These are phyloP conservation scores for Lasioglossum oenotherae DNA, from an alignment of 2,888 invertebrate genomes.

Conservation along the genomic window DNA sequence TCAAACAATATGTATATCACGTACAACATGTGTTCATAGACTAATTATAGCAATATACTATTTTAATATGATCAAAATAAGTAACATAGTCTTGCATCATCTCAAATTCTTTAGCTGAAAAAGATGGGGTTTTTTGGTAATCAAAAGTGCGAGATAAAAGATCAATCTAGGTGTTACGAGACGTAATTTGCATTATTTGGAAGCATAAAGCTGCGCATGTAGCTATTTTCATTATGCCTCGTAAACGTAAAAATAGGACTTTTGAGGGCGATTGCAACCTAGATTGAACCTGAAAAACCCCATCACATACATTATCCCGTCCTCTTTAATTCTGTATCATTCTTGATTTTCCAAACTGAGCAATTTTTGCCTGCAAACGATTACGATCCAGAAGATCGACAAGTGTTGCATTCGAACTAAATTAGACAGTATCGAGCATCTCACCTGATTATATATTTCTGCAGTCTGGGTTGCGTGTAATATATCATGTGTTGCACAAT, in stretches of 20 bases:
- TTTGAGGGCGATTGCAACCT: too few species aligned
- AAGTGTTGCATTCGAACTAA: not conserved
- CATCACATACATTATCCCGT: too few species aligned
- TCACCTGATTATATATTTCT: constrained; percentile 96
- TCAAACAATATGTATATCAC: not conserved
- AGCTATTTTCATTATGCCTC: too few species aligned
- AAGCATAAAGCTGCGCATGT: too few species aligned
- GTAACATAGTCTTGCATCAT: not conserved
- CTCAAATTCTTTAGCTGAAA: not conserved
- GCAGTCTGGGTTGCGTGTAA: constrained; percentile 95
- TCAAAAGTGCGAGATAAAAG: too few species aligned
- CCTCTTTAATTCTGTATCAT: not conserved
- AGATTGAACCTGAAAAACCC: too few species aligned
- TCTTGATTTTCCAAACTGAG: not conserved
- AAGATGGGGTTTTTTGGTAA: too few species aligned
- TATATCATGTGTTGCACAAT: constrained; percentile 97
- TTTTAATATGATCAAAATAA: not conserved
- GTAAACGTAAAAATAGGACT: too few species aligned
- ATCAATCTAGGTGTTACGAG: too few species aligned
- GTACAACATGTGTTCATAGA: not conserved
- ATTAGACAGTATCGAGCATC: not conserved
- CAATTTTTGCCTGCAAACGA: not conserved
- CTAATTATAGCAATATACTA: not conserved
- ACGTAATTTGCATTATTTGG: too few species aligned
- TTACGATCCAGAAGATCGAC: not conserved